Evolutionary conservation across 2,888 invertebrate species (phyloP), one percentile per base, ranked within the genome.

Genomic region (Amiota mariae): DNA sequence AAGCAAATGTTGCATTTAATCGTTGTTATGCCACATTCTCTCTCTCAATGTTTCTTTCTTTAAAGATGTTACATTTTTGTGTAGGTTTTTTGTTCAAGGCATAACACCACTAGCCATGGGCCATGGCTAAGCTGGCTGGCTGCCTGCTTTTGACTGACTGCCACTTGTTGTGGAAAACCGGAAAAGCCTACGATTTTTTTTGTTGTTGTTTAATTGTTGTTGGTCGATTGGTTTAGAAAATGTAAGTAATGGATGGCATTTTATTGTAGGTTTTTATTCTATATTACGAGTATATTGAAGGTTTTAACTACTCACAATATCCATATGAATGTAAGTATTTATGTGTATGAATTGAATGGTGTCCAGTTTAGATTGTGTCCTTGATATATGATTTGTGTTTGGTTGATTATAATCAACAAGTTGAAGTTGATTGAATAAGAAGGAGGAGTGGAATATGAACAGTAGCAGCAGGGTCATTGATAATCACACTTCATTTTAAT

Each of bases 181-280:
- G 67, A 68, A 68, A 68, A 68, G 49, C 67, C 67, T 51, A 68
- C 67, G 67, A 24, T n/a, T 24, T 20, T 68, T 63, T 63, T 2
- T 36, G 2, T 36, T 10, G 8, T 24, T 24, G 24, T 24, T n/a
- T n/a, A n/a, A n/a, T n/a, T 59, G 59, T 20, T 24, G 59, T 59
- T 63, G 11, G 12, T 36, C 24, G 54, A 54, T 51, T 68, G n/a
- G 51, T 68, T 51, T 54, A 68, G 67, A 68, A 68, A 68, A 51
- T 68, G 51, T 66, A 66, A 66, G 66, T 51, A 54, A 68, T 68
- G 59, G 67, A 68, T 68, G 59, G 20, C 13, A 20, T 68, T 51
- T 47, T n/a, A 54, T 68, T 20, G 67, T 68, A 54, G 67, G 67
- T 51, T 48, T 51, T 48, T 66, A n/a, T 8, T 54, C 1, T 24